A percentile compares a stretch with the other conserved stretches of the same genome.
Evolutionary conservation across 2,113 vertebrate genomes (phyloP).

Genomic region (Panthera leo): DNA sequence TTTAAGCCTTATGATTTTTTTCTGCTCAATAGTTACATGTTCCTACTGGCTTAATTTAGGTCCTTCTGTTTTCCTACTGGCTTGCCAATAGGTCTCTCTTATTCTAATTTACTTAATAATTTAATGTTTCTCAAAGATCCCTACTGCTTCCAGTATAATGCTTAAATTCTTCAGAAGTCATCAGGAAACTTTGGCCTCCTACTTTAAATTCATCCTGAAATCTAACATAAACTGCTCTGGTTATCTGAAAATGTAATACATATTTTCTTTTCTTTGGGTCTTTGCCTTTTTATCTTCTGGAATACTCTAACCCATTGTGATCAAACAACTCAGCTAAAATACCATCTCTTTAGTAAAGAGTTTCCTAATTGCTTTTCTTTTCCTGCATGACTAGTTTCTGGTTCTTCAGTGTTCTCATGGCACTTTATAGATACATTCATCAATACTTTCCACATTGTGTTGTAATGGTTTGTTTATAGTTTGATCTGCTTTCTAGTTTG

Average conservation of each 20-base stretch:
- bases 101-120: background rate
- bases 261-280: background rate
- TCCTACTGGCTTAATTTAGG: background rate
- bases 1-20: background rate
- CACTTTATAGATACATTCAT: background rate
- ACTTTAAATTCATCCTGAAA: slow-evolving; percentile 29
- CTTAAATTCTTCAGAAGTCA: background rate
- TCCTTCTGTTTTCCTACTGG: background rate
- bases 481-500: background rate
- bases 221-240: background rate
- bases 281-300: background rate
- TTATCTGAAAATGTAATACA: background rate
- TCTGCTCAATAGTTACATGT: background rate
- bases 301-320: background rate
- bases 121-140: background rate
- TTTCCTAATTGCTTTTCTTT: background rate
- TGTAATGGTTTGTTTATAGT: background rate
- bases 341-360: background rate
- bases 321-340: background rate
- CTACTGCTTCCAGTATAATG: background rate
- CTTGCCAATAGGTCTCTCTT: background rate
- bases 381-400: background rate
- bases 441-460: background rate
- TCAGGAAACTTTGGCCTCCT: background rate
- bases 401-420: background rate